These are phyloP conservation scores for Burhinus bistriatus DNA, from an alignment of 2,113 vertebrate genomes.

Conservation along the genomic window DNA sequence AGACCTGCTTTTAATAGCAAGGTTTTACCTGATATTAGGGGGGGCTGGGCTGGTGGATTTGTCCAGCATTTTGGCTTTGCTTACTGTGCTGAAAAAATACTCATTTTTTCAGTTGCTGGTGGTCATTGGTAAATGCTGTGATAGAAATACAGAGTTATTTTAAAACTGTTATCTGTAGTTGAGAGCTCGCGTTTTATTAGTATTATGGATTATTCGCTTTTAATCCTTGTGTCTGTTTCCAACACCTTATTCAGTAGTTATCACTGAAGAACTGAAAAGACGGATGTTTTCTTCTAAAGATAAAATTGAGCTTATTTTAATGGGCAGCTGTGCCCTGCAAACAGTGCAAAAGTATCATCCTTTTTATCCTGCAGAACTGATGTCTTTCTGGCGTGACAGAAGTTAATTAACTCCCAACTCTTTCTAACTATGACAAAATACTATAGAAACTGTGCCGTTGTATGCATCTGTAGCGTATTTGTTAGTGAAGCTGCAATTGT, in stretches of 20 bases:
- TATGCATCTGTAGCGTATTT: background rate
- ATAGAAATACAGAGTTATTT: background rate
- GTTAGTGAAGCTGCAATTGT: background rate
- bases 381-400: background rate
- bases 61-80: background rate
- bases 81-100: background rate
- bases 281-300: background rate
- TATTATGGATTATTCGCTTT: background rate
- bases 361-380: background rate
- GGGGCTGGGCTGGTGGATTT: background rate
- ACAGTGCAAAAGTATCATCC: background rate
- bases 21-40: background rate
- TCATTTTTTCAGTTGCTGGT: background rate
- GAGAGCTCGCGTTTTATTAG: background rate
- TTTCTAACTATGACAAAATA: background rate
- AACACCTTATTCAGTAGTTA: background rate
- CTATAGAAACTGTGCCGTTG: background rate
- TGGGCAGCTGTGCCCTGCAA: background rate
- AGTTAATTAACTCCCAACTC: background rate
- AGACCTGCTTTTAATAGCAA: background rate
- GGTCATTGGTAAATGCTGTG: background rate
- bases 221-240: background rate
- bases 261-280: background rate
- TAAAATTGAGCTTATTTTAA: background rate
- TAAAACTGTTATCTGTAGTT: background rate